These are phyloP conservation scores for Hemiscyllium ocellatum DNA, from an alignment of 2,113 vertebrate species.

Conservation along the genomic window DNA sequence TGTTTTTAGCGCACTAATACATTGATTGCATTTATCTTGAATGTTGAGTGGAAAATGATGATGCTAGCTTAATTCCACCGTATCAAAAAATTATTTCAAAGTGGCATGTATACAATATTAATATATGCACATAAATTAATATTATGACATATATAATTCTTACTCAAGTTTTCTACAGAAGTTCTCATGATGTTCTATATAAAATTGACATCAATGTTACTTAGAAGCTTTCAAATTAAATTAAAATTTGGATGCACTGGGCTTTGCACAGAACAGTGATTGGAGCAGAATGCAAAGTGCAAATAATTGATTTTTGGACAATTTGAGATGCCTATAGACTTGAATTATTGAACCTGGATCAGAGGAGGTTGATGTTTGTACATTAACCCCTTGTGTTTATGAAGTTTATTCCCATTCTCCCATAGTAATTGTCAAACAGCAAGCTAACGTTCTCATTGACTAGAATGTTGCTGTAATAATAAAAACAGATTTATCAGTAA, in stretches of 20 bases:
- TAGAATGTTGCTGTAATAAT: not conserved
- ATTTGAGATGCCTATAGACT: not conserved
- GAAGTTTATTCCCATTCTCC: not conserved
- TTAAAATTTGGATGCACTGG: not conserved
- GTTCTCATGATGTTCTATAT: not conserved
- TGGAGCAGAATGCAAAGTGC: not conserved
- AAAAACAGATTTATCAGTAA: not conserved
- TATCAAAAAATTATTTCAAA: not conserved
- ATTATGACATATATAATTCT: not conserved
- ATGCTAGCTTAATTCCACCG: not conserved
- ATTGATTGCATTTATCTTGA: conserved; percentile 16
- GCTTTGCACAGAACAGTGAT: not conserved
- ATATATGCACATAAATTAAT: not conserved
- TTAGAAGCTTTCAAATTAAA: not conserved
- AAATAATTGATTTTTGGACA: not conserved
- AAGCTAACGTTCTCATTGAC: not conserved
- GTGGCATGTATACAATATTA: not conserved
- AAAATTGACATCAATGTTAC: not conserved
- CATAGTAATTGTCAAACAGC: not conserved
- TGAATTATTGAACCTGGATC: not conserved
- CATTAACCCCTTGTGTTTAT: not conserved
- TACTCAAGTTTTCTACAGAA: not conserved
- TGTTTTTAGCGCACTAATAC: not conserved
- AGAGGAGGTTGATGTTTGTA: not conserved
- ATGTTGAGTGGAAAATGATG: not conserved